These are phyloP conservation scores for fruit fly (Drosophila melanogaster) DNA, from an alignment of 1,140 invertebrate species.

Conservation along the genomic window DNA sequence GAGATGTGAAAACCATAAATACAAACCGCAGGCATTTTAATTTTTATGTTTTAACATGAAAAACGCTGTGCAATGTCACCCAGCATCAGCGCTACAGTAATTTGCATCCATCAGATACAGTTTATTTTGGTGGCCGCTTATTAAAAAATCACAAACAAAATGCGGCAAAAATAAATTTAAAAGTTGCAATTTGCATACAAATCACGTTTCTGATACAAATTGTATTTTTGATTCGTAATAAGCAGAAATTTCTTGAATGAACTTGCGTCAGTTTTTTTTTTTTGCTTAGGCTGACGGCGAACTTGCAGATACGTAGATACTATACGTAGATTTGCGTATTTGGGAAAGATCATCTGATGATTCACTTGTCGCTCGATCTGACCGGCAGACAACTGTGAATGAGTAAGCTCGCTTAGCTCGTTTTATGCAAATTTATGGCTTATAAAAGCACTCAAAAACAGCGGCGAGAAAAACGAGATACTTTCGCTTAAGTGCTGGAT, in stretches of 20 bases:
- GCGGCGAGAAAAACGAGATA: constrained; percentile 45
- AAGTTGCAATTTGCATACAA: constrained; percentile 66
- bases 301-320: constrained; percentile 24
- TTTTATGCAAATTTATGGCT: constrained; percentile 72
- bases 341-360: constrained; percentile 47
- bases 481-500: constrained; percentile 56
- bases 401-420: constrained; percentile 48
- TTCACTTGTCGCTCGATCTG: constrained; percentile 51
- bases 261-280: constrained; percentile 64
- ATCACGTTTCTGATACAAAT: constrained; percentile 58
- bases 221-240: constrained; percentile 41
- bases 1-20: constrained; percentile 43
- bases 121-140: constrained; percentile 44
- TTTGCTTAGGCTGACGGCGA: constrained; percentile 4
- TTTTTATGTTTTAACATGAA: constrained; percentile 56
- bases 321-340: constrained; percentile 23
- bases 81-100: constrained; percentile 40
- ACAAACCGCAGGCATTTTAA: constrained; percentile 68
- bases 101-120: constrained; percentile 70
- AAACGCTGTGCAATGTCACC: constrained; percentile 49
- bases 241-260: constrained; percentile 58
- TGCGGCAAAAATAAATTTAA: constrained; percentile 18
- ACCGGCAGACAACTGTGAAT: constrained; percentile 34
- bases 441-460: constrained; percentile 43
- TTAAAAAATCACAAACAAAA: constrained; percentile 23